Base-by-base conservation (phyloP, 2,888 invertebrate genomes). In the Didymodactylos carnosus region DNA sequence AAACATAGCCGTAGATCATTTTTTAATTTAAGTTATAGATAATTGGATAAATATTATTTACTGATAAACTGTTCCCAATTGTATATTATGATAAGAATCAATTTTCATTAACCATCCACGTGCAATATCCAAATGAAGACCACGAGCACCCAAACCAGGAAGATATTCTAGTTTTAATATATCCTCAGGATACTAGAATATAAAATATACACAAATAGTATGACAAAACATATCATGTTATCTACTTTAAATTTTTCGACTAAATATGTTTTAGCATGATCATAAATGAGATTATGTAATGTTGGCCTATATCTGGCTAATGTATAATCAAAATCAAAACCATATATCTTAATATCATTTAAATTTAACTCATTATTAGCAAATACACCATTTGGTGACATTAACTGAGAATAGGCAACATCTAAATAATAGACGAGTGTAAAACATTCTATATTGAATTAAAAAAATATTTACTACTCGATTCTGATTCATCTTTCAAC, bases 281-380 rank as follows among this genome's bases (percentile, higher is more conserved):
- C 90, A 82, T 94, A 97, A 25, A 97, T 87, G 70, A 95, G 86
- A 81, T 89, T 88, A 81, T 94, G 92, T 81, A 97, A 86, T 27
- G 89, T 88, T 14, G 91, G 90, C 80, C 91, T 93, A 83, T 97
- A 97, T 79, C 92, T 91, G 1, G 95, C 95, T 79, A 97, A 83
- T 0, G 97, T 97, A 83, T 97, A 97, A 83, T 97, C 97, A 86
- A 97, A 97, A 84, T 97, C 97, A 86, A 97, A 97, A 53, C 97
- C 85, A 86, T 94, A 94, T 0, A 94, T 92, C 80, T 91, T 88
- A 51, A 97, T 91, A 83, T 93, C 91, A 77, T 89, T 87, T 72
- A 97, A 85, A 83, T 94, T 90, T 75, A 95, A 85, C 81, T 95
- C 94, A 85, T 97, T 97, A 84, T 94, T 95, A 16, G 94, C 93